Base-by-base conservation (phyloP, 2,113 vertebrate species). In the Pomatorhinus ruficollis region DNA sequence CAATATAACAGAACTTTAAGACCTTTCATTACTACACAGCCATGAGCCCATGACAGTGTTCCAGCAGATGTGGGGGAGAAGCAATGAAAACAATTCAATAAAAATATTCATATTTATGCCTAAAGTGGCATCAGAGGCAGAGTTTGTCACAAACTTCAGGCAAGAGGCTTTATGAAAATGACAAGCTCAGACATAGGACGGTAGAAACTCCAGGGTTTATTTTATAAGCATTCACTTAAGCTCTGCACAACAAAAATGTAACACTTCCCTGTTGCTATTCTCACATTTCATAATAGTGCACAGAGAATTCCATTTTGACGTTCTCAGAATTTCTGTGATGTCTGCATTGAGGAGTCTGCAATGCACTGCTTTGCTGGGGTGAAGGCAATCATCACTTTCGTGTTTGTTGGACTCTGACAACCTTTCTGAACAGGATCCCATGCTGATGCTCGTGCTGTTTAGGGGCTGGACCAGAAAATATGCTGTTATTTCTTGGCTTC, bases 211-310 rank as follows among this genome's bases (percentile, higher is more conserved):
- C 24, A 40, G 45, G 37, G 33, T 83, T 96, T 97, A 70, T 97
- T 96, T 96, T 97, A 56, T 92, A 96, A 97, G 83, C 86, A 77
- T 72, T 89, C 83, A 82, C 52, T 96, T 96, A 95, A 94, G 30
- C 52, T 35, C 68, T 42, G 39, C 71, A 90, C 86, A 93, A 96
- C 89, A 95, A 92, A 95, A 97, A 93, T 90, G 63, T 95, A 86
- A 83, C 95, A 90, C 88, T 95, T 92, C 31, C 18, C 86, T 91
- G 28, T 86, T 95, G 86, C 57, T 90, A 1, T 87, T 96, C 75
- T 96, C 83, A 5, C 61, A 79, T 97, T 95, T 96, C 94, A 88
- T 83, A 97, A 89, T 91, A 94, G 68, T 52, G 47, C 42, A 40
- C 47, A 50, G 75, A 83, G 64, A 89, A 82, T 93, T 94, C 65